Conservation (phyloP, 2,113 vertebrate genomes). For the Sylvietta virens region DNA sequence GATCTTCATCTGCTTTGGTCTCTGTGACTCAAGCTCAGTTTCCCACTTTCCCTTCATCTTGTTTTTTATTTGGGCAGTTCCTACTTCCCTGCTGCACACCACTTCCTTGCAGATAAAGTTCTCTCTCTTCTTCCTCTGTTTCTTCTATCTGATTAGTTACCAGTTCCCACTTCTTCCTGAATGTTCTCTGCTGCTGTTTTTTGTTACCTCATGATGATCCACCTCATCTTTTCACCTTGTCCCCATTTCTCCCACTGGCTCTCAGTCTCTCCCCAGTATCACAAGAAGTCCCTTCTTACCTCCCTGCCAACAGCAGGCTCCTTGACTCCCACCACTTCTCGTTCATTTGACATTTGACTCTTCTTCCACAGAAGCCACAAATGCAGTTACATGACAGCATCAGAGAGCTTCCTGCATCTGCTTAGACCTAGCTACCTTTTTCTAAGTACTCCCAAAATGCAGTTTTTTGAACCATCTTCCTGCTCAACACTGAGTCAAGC, state of each 20-base stretch:
- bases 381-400: background rate
- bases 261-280: background rate
- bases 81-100: background rate
- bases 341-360: background rate
- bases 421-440: background rate
- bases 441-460: background rate
- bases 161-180: background rate
- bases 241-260: background rate
- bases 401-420: background rate
- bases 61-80: background rate
- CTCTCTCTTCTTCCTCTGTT: background rate
- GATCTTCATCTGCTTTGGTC: background rate
- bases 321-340: background rate
- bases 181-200: background rate
- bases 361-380: background rate
- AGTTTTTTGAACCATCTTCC: background rate
- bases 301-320: background rate
- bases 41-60: background rate
- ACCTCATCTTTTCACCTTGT: background rate
- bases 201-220: background rate
- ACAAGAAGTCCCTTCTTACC: background rate
- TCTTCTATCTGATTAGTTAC: background rate
- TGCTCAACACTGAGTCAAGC: background rate
- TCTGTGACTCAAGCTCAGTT: background rate
- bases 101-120: background rate